These are phyloP conservation scores for Leontopithecus rosalia DNA, from an alignment of 2,797 vertebrate species.

Conservation along the genomic window DNA sequence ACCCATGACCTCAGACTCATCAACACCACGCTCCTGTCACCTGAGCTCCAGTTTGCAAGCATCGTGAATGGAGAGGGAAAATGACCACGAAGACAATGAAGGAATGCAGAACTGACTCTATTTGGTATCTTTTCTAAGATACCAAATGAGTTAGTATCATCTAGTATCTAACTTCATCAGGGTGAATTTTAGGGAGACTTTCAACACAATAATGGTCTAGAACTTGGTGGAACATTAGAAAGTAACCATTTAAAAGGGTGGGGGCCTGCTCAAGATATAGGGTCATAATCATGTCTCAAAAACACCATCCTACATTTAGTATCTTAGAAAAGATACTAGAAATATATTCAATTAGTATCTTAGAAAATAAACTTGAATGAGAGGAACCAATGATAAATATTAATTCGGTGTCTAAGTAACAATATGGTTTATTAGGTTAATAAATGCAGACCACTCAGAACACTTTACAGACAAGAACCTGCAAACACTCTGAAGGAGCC, in stretches of 20 bases:
- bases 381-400: background rate
- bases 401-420: background rate
- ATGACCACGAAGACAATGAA: background rate
- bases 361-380: background rate
- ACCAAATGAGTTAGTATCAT: background rate
- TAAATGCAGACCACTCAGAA: background rate
- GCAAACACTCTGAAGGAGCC: background rate
- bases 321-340: background rate
- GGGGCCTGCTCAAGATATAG: background rate
- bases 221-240: background rate
- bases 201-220: background rate
- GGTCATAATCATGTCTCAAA: background rate
- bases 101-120: fast-evolving
- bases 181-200: background rate
- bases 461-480: background rate
- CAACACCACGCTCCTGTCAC: background rate
- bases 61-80: background rate
- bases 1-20: background rate
- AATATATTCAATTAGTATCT: background rate
- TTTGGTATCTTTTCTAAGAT: background rate
- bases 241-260: background rate
- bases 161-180: background rate
- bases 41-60: background rate
- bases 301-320: background rate
- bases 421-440: background rate